phyloP scores from a whole-genome alignment of 1,140 invertebrate genomes.

The Stenopsyche tienmushanensis region DNA sequence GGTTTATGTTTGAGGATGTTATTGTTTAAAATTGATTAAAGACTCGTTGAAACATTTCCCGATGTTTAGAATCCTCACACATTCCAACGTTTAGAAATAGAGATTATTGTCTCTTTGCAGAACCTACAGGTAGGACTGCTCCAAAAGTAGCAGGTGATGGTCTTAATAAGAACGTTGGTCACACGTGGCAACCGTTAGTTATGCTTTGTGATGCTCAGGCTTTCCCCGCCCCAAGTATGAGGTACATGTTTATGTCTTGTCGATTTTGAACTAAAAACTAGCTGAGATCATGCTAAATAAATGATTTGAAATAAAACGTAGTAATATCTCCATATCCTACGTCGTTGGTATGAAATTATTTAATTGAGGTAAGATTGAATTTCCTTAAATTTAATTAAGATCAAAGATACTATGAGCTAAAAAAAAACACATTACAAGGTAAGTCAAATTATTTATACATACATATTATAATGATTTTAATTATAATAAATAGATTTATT shows the following conservation, averaged over 20 bases:
- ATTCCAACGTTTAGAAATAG: background rate
- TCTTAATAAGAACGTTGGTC: conserved; percentile 55
- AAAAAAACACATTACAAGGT: too few relatives aligned
- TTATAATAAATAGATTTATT: too few relatives aligned
- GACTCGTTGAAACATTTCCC: background rate
- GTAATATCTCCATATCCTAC: too few relatives aligned
- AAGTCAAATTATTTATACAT: too few relatives aligned
- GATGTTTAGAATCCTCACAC: too few relatives aligned
- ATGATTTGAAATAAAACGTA: too few relatives aligned
- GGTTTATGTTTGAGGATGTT: background rate
- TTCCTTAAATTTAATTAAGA: too few relatives aligned
- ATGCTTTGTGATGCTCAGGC: conserved; percentile 68
- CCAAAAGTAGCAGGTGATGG: conserved; percentile 63
- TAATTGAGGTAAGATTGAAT: too few relatives aligned
- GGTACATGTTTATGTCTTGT: conserved; percentile 44
- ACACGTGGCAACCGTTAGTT: conserved; percentile 44
- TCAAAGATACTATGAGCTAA: too few relatives aligned
- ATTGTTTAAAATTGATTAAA: background rate
- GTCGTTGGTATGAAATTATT: too few relatives aligned
- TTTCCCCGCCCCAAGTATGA: conserved; percentile 58
- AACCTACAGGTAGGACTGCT: conserved; percentile 62
- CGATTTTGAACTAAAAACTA: background rate
- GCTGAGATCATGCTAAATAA: background rate
- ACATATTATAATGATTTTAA: too few relatives aligned
- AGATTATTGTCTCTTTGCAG: conserved; percentile 52